These are phyloP conservation scores for Crossoptilon crossoptilon DNA, from an alignment of 2,797 vertebrate species.

Conservation along the genomic window DNA sequence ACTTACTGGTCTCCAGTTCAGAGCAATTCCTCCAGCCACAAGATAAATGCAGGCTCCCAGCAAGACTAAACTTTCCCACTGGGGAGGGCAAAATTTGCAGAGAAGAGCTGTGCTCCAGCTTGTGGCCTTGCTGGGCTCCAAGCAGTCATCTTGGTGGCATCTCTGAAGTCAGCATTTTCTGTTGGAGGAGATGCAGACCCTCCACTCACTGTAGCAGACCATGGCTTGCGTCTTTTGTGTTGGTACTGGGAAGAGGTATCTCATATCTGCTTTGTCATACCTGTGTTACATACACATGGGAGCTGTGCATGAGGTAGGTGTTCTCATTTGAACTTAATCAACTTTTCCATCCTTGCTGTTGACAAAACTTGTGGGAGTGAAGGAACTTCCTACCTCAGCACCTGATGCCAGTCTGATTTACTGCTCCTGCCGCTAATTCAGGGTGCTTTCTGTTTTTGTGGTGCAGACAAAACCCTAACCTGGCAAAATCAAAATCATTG, in stretches of 20 bases:
- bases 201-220: neutral
- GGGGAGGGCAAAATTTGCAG: neutral
- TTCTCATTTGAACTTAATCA: neutral
- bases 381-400: rapidly evolving
- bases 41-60: constrained; percentile 61
- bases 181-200: neutral
- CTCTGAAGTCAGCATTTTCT: neutral
- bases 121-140: neutral
- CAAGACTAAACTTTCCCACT: constrained; percentile 58
- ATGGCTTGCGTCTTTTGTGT: neutral
- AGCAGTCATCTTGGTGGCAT: neutral
- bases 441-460: neutral
- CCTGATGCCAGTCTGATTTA: neutral
- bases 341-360: neutral
- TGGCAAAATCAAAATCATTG: neutral
- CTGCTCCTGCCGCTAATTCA: neutral
- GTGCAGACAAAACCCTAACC: neutral
- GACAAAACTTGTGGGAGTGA: neutral
- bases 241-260: neutral
- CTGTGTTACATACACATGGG: rapidly evolving
- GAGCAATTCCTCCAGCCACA: constrained; percentile 52
- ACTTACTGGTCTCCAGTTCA: constrained; percentile 64
- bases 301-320: neutral
- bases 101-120: neutral
- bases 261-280: rapidly evolving